phyloP scores from a whole-genome alignment of 2,113 vertebrate species.

The Romanogobio albipinnatus region DNA sequence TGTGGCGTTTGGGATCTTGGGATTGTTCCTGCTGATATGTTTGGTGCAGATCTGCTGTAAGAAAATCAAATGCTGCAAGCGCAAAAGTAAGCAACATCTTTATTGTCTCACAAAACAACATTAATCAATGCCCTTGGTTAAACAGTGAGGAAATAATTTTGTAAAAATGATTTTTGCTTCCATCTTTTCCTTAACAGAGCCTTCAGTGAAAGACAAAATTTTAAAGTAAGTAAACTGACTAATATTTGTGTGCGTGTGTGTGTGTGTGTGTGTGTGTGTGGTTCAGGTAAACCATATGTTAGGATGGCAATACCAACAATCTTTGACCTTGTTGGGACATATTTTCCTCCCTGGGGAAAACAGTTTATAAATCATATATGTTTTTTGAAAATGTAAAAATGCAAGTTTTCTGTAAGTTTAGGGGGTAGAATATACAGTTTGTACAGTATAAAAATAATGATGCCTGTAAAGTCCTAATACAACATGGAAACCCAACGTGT shows the following conservation, averaged over 20 bases:
- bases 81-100: conserved; percentile 42
- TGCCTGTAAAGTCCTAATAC: too few relatives aligned
- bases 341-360: too few relatives aligned
- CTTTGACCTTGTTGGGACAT: too few relatives aligned
- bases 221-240: conserved; percentile 66
- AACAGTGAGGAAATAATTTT: not conserved
- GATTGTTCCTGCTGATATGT: conserved; percentile 58
- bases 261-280: not conserved
- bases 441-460: too few relatives aligned
- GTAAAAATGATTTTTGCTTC: not conserved
- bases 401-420: too few relatives aligned
- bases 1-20: conserved; percentile 70
- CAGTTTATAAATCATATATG: too few relatives aligned
- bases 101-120: not conserved
- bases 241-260: not conserved
- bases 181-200: conserved; percentile 59
- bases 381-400: too few relatives aligned
- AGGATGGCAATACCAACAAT: too few relatives aligned
- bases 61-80: conserved; percentile 20
- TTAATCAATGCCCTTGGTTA: not conserved
- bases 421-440: too few relatives aligned
- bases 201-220: conserved; percentile 69
- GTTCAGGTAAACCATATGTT: too few relatives aligned
- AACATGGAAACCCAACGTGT: too few relatives aligned
- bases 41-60: conserved; percentile 39